Percentiles rank a stretch among this genome's conserved stretches.
Conservation (phyloP, 1,140 invertebrate genomes). For the Globodera ellingtonae region DNA sequence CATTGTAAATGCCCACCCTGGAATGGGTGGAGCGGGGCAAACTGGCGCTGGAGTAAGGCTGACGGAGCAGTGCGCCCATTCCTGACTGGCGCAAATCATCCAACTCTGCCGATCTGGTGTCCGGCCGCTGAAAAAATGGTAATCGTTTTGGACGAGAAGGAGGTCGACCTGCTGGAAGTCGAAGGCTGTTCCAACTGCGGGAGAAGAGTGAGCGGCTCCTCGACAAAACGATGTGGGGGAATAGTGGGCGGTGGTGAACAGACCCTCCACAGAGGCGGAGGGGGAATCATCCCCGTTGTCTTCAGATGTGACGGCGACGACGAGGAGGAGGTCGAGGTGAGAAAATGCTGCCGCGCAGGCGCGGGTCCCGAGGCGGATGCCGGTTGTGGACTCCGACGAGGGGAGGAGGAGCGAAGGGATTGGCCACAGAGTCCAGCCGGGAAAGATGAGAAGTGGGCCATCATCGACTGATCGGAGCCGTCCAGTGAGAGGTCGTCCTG, state of each 20-base stretch:
- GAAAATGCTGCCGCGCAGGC: background rate
- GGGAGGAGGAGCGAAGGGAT: conserved; percentile 14
- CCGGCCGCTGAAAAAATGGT: conserved; percentile 44
- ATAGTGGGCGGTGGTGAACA: background rate
- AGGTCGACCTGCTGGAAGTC: background rate
- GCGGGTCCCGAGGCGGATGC: background rate
- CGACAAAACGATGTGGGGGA: conserved; percentile 21
- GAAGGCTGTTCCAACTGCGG: conserved; percentile 18
- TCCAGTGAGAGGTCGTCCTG: conserved; percentile 61
- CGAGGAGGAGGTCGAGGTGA: conserved; percentile 54
- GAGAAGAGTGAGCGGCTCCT: background rate
- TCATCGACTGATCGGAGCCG: conserved; percentile 57
- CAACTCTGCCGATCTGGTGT: conserved; percentile 61
- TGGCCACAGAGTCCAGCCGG: conserved; percentile 57
- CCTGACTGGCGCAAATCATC: conserved; percentile 58
- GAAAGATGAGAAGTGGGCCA: conserved; percentile 62
- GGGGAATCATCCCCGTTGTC: background rate
- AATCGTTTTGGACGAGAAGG: background rate
- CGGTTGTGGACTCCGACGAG: conserved; percentile 4
- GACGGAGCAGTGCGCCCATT: conserved; percentile 23
- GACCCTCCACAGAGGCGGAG: conserved; percentile 23
- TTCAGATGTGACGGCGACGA: conserved; percentile 51
- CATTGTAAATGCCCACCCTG: conserved; percentile 36
- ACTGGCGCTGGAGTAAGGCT: conserved; percentile 56
- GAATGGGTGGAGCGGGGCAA: conserved; percentile 53